Percentiles rank a stretch among this genome's conserved stretches.
Evolutionary conservation across 2,113 vertebrate genomes (phyloP).

Genomic region (Marmota flaviventris): DNA sequence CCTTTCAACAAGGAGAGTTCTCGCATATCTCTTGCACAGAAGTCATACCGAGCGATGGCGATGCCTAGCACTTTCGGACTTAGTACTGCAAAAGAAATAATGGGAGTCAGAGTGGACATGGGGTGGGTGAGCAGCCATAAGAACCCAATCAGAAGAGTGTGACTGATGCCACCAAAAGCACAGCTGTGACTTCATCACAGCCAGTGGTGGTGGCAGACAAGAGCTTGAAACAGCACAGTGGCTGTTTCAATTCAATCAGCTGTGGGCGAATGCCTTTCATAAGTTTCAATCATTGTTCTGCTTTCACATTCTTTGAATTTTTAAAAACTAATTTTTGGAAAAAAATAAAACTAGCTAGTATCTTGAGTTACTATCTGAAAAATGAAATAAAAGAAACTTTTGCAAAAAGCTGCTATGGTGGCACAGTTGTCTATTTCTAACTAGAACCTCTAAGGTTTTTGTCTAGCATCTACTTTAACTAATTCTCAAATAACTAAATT

Average conservation of each 20-base stretch:
- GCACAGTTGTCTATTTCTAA: background rate
- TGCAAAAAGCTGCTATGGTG: background rate
- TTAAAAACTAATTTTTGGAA: background rate
- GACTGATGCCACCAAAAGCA: slow-evolving; percentile 28
- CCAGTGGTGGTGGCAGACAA: background rate
- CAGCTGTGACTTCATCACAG: slow-evolving; percentile 44
- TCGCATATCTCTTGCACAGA: slow-evolving; percentile 96
- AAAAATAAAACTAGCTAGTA: background rate
- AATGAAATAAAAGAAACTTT: background rate
- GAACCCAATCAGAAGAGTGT: background rate
- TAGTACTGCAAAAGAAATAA: slow-evolving; percentile 89
- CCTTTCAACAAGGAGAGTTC: slow-evolving; percentile 96
- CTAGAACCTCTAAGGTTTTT: background rate
- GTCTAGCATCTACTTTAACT: background rate
- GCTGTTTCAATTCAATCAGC: slow-evolving; percentile 49
- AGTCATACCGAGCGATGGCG: slow-evolving; percentile 97
- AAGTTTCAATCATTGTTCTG: background rate
- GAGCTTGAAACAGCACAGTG: slow-evolving; percentile 55
- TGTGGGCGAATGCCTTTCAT: background rate
- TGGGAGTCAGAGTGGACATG: background rate
- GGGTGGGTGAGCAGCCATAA: accelerated
- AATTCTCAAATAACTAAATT: background rate
- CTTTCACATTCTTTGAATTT: background rate
- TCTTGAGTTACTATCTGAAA: background rate
- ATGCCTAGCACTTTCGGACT: slow-evolving; percentile 96